phyloP scores from a whole-genome alignment of 2,888 invertebrate genomes.

The Cryptocephalus moraei region DNA sequence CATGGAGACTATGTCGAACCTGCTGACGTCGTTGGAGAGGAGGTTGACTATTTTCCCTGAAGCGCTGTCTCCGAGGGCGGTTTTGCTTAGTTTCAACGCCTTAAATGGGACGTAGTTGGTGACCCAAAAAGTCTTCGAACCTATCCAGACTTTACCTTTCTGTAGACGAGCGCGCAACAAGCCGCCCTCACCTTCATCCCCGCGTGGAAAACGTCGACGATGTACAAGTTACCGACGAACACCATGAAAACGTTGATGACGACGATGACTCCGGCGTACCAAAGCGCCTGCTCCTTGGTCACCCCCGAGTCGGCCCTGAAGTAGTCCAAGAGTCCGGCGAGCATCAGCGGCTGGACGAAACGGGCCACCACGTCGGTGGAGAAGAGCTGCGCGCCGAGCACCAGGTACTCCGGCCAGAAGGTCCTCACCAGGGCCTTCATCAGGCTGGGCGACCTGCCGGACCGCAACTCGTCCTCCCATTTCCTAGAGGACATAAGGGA shows the following conservation, averaged over 20 bases:
- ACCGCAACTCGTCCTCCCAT: constrained; percentile 55
- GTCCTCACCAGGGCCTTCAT: constrained; percentile 5
- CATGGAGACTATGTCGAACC: constrained; percentile 76
- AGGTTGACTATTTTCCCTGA: constrained; percentile 88
- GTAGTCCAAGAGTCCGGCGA: constrained; percentile 52
- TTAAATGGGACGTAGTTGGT: constrained; percentile 36
- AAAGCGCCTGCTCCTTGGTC: constrained; percentile 46
- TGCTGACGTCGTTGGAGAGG: constrained; percentile 85
- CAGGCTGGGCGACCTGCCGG: constrained; percentile 27
- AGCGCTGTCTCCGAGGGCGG: constrained; percentile 59
- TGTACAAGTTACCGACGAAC: constrained; percentile 51
- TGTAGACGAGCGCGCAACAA: constrained; percentile 68
- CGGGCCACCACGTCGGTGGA: constrained; percentile 44
- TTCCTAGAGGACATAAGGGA: constrained; percentile 46
- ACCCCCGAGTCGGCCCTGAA: constrained; percentile 45
- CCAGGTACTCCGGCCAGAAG: constrained; percentile 35
- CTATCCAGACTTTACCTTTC: constrained; percentile 62
- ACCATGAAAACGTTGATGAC: constrained; percentile 44
- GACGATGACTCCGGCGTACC: constrained; percentile 48
- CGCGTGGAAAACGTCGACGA: constrained; percentile 54
- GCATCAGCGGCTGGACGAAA: constrained; percentile 51
- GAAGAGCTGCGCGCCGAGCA: constrained; percentile 49
- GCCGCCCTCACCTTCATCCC: constrained; percentile 73
- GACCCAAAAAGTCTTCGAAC: too few relatives aligned
- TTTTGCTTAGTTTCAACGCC: constrained; percentile 60